phyloP scores from a whole-genome alignment of 1,140 invertebrate species.

The Ditylenchus dipsaci region DNA sequence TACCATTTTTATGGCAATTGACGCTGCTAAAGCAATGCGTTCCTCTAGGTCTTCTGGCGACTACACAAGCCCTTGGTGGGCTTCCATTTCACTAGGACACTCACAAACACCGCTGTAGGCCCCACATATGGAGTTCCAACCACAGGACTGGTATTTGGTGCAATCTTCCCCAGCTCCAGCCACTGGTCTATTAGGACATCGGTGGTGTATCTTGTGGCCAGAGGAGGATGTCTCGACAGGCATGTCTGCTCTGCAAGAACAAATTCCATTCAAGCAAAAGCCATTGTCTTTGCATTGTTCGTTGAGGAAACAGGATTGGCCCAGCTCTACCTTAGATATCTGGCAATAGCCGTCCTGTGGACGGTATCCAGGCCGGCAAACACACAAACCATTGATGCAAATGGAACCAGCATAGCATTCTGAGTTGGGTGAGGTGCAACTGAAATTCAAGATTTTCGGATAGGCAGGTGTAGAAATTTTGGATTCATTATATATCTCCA shows the following conservation, averaged over 20 bases:
- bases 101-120: slow-evolving; percentile 50
- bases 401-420: slow-evolving; percentile 9
- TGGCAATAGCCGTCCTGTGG: slow-evolving; percentile 41
- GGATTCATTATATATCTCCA: too few species aligned
- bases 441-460: too few species aligned
- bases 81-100: slow-evolving; percentile 51
- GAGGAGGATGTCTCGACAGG: too few species aligned
- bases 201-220: too few species aligned
- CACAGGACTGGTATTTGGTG: slow-evolving; percentile 34
- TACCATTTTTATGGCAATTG: too few species aligned
- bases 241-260: slow-evolving; percentile 11
- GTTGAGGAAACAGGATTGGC: slow-evolving; percentile 41
- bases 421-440: too few species aligned
- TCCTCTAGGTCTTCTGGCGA: slow-evolving; percentile 15
- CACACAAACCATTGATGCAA: slow-evolving; percentile 36
- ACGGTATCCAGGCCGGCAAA: slow-evolving; percentile 46
- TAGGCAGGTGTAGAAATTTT: too few species aligned
- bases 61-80: slow-evolving; percentile 15
- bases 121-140: slow-evolving; percentile 52
- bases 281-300: slow-evolving; percentile 47
- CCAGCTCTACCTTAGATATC: slow-evolving; percentile 34
- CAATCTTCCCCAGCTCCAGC: slow-evolving; percentile 52
- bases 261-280: slow-evolving; percentile 42
- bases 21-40: slow-evolving; percentile 9
- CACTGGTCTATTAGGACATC: slow-evolving; percentile 23